phyloP scores from a whole-genome alignment of 2,888 invertebrate genomes.

The Drosophila cognata region DNA sequence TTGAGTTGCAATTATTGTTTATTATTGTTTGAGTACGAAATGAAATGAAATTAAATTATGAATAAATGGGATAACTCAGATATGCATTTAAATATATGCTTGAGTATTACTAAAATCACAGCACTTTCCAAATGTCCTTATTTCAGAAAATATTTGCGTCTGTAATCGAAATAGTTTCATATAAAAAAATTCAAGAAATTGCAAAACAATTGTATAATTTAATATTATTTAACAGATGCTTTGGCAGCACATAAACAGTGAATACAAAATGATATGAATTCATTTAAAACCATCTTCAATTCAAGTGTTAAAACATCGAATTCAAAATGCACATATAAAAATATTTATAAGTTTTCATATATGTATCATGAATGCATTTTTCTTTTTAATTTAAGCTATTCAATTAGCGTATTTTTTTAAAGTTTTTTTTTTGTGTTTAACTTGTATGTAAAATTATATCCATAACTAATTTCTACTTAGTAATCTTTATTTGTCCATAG shows the following conservation, averaged over 20 bases:
- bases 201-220: neutral
- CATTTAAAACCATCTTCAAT: neutral
- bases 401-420: neutral
- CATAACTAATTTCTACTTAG: neutral
- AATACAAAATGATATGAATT: neutral
- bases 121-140: neutral
- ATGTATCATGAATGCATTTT: neutral
- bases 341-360: neutral
- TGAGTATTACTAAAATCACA: neutral
- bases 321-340: neutral
- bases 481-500: neutral
- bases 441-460: neutral
- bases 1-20: slow-evolving; percentile 6
- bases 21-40: neutral
- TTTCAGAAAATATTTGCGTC: neutral
- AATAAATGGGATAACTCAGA: neutral
- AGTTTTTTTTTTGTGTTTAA: neutral
- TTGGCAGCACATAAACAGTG: neutral
- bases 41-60: neutral
- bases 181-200: neutral
- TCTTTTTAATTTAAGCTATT: neutral
- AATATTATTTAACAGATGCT: neutral
- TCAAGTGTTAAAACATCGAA: neutral
- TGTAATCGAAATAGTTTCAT: neutral
- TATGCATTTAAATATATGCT: neutral